Percentiles rank a stretch among this genome's conserved stretches.
Evolutionary conservation across 30 jellyfish, hydroid and myxozoan genomes (phyloP).

Genomic region (Calvadosia cruxmelitensis): DNA sequence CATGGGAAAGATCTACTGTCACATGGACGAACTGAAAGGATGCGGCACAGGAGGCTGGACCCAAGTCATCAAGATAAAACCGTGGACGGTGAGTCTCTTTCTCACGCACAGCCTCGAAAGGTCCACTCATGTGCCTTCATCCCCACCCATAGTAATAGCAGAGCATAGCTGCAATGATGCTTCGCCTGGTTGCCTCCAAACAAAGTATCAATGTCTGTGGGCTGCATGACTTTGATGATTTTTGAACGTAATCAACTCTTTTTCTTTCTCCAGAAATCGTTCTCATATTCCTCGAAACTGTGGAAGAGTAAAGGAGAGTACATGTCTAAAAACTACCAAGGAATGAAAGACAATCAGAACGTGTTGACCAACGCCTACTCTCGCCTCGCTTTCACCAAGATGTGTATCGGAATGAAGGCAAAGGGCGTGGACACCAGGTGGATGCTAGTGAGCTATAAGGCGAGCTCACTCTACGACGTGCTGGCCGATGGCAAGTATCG

Average conservation of each 20-base stretch:
- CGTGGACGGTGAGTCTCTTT: constrained; percentile 12
- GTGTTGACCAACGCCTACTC: background rate
- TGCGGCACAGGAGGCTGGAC: constrained; percentile 60
- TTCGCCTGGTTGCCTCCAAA: too few relatives aligned
- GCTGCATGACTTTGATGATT: too few relatives aligned
- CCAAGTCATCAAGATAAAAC: constrained; percentile 13
- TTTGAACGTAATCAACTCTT: too few relatives aligned
- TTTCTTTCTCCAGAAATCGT: background rate
- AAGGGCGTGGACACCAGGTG: background rate
- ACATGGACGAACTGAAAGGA: constrained; percentile 15
- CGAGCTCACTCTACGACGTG: background rate
- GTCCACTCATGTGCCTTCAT: too few relatives aligned
- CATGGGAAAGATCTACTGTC: constrained; percentile 29
- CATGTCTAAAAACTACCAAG: background rate
- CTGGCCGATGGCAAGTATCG: background rate
- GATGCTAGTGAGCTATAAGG: background rate
- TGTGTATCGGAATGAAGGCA: background rate
- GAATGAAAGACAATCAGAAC: background rate
- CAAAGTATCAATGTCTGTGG: too few relatives aligned
- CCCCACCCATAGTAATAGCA: too few relatives aligned
- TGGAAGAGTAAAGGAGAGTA: background rate
- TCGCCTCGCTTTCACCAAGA: background rate
- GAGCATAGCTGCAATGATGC: too few relatives aligned
- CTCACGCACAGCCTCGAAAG: too few relatives aligned
- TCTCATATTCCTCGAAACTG: background rate